Evolutionary conservation across 1,140 invertebrate genomes (phyloP).

Genomic region (Adoxophyes honmai): DNA sequence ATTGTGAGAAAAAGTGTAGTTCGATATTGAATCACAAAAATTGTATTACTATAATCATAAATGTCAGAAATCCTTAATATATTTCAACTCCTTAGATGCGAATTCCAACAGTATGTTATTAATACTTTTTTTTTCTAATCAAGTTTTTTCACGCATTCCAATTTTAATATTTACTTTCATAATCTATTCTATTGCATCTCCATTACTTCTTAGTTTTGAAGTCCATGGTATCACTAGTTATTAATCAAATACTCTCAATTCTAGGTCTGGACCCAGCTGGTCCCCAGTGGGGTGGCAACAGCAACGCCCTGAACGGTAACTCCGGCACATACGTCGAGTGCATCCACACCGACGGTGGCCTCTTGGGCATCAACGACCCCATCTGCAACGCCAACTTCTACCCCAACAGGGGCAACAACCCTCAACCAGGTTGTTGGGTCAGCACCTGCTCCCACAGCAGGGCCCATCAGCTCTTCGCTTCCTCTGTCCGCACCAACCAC

Average conservation of each 20-base stretch:
- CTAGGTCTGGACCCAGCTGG: constrained; percentile 83
- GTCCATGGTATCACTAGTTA: too few species aligned
- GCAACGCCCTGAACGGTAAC: constrained; percentile 63
- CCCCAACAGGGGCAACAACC: constrained; percentile 82
- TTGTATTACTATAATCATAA: too few species aligned
- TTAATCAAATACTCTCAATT: constrained; percentile 55
- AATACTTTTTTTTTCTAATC: too few species aligned
- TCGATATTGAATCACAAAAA: too few species aligned
- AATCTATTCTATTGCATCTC: too few species aligned
- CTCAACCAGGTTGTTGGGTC: constrained; percentile 81
- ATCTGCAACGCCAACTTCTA: constrained; percentile 83
- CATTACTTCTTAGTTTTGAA: too few species aligned
- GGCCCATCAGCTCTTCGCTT: constrained; percentile 75
- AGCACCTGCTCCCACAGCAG: constrained; percentile 75
- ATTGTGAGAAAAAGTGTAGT: too few species aligned
- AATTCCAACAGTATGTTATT: too few species aligned
- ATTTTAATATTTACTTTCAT: too few species aligned
- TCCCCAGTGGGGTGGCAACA: constrained; percentile 74
- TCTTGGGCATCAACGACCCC: constrained; percentile 71
- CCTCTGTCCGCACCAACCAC: constrained; percentile 69
- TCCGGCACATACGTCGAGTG: constrained; percentile 80
- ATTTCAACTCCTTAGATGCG: too few species aligned
- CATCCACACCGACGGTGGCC: constrained; percentile 83
- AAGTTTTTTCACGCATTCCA: too few species aligned
- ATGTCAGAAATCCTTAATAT: too few species aligned